A percentile compares a stretch with the other conserved stretches of the same genome.
These are phyloP conservation scores for Phrynocephalus vlangalii DNA, from an alignment of 2,797 vertebrate genomes.

Conservation along the genomic window DNA sequence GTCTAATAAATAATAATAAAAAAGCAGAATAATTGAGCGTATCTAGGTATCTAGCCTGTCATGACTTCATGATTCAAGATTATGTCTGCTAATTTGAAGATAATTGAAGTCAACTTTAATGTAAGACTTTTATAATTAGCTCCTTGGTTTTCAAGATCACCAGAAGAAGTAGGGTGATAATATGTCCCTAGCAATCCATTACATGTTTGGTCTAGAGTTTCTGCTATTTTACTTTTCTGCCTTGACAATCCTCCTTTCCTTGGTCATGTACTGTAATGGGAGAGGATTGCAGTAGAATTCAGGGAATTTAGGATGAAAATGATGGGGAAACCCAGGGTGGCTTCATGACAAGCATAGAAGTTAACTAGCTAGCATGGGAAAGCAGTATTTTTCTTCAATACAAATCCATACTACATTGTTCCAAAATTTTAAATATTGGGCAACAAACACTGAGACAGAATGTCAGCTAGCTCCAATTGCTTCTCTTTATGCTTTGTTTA, in stretches of 20 bases:
- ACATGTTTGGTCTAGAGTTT: no score
- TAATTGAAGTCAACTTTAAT: neutral
- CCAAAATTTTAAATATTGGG: no score
- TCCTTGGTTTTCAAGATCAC: neutral
- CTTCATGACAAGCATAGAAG: neutral
- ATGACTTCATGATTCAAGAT: neutral
- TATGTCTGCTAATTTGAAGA: neutral
- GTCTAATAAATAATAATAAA: no score
- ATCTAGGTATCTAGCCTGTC: constrained; percentile 3
- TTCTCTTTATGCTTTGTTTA: neutral
- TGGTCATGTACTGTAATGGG: no score
- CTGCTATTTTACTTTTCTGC: neutral
- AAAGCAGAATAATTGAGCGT: neutral
- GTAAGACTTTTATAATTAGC: neutral
- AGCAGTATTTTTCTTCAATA: neutral
- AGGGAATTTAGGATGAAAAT: neutral
- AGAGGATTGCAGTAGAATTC: neutral
- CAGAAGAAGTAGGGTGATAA: neutral
- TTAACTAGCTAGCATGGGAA: neutral
- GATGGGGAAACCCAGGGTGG: neutral
- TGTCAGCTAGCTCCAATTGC: neutral
- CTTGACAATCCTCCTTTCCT: neutral
- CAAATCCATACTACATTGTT: no score
- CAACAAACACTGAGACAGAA: no score
- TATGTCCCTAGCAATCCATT: neutral